Evolutionary conservation across 2,888 invertebrate genomes (phyloP).

Genomic region (Schizaphis graminum): DNA sequence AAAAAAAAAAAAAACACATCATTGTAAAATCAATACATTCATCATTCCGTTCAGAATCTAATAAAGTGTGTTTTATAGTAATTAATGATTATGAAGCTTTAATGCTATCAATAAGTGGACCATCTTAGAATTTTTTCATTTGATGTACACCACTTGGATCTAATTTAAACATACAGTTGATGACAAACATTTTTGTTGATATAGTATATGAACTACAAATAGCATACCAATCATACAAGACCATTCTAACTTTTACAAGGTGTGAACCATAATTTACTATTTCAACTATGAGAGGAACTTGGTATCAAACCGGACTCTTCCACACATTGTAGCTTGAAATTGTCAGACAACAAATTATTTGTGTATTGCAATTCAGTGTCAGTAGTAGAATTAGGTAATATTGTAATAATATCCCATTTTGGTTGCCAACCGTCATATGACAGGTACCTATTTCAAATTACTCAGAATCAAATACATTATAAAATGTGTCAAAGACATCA

Average conservation of each 20-base stretch:
- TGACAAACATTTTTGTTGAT: slow-evolving; percentile 95
- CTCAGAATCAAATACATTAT: slow-evolving; percentile 97
- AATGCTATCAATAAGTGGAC: slow-evolving; percentile 59
- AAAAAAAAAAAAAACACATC: too few relatives aligned
- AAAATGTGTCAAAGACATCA: slow-evolving; percentile 97
- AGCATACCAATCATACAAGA: slow-evolving; percentile 98
- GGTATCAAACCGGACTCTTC: slow-evolving; percentile 97
- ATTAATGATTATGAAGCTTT: slow-evolving; percentile 31
- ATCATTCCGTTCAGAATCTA: too few relatives aligned
- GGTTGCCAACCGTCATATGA: slow-evolving; percentile 90
- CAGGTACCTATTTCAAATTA: slow-evolving; percentile 88
- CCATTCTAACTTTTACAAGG: slow-evolving; percentile 94
- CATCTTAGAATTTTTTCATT: slow-evolving; percentile 53
- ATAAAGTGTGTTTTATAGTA: background rate
- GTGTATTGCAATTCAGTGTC: slow-evolving; percentile 89
- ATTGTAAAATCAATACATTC: too few relatives aligned
- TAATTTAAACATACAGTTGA: slow-evolving; percentile 96
- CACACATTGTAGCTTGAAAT: slow-evolving; percentile 87
- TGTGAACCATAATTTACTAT: slow-evolving; percentile 98
- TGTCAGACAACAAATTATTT: slow-evolving; percentile 93
- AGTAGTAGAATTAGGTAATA: slow-evolving; percentile 93
- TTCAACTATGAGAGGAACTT: slow-evolving; percentile 95
- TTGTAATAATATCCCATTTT: slow-evolving; percentile 81
- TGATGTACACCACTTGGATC: slow-evolving; percentile 72
- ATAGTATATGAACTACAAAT: slow-evolving; percentile 99